Evolutionary conservation across 2,888 invertebrate species (phyloP).

Genomic region (Eupeodes latifasciatus): DNA sequence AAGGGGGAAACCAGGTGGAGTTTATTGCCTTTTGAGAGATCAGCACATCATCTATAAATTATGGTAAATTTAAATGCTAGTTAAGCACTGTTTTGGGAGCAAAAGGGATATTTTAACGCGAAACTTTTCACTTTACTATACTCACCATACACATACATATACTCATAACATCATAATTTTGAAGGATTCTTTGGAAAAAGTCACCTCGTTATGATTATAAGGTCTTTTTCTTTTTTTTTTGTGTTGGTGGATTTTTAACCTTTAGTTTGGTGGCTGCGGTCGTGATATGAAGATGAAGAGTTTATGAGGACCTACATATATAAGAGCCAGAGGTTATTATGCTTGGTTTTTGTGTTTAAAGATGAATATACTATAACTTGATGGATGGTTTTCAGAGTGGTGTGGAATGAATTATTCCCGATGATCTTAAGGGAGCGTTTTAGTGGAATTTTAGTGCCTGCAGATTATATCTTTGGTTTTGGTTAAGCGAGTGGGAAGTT

Average conservation of each 20-base stretch:
- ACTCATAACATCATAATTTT: neutral
- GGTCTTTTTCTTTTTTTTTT: no score
- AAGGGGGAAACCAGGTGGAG: neutral
- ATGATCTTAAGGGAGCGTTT: slow-evolving; percentile 70
- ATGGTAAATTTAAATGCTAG: slow-evolving; percentile 75
- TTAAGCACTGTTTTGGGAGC: slow-evolving; percentile 74
- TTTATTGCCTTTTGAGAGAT: slow-evolving; percentile 69
- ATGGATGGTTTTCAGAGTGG: slow-evolving; percentile 6
- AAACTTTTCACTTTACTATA: slow-evolving; percentile 42
- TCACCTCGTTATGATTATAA: slow-evolving; percentile 73
- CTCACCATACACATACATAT: neutral
- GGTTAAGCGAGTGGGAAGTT: neutral
- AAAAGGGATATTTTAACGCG: slow-evolving; percentile 48
- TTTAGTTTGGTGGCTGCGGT: neutral
- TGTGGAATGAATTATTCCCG: slow-evolving; percentile 67
- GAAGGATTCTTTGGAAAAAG: slow-evolving; percentile 52
- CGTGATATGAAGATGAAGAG: slow-evolving; percentile 7
- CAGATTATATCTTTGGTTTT: slow-evolving; percentile 55
- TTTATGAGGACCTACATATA: slow-evolving; percentile 47
- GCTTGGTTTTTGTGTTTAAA: slow-evolving; percentile 31
- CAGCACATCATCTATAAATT: slow-evolving; percentile 74
- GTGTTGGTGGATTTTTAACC: slow-evolving; percentile 29
- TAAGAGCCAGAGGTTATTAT: slow-evolving; percentile 33
- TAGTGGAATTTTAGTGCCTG: slow-evolving; percentile 60
- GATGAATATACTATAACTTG: slow-evolving; percentile 34